A percentile compares a stretch with the other conserved stretches of the same genome.
Conservation (phyloP, 2,797 vertebrate species). For the Vultur gryphus region DNA sequence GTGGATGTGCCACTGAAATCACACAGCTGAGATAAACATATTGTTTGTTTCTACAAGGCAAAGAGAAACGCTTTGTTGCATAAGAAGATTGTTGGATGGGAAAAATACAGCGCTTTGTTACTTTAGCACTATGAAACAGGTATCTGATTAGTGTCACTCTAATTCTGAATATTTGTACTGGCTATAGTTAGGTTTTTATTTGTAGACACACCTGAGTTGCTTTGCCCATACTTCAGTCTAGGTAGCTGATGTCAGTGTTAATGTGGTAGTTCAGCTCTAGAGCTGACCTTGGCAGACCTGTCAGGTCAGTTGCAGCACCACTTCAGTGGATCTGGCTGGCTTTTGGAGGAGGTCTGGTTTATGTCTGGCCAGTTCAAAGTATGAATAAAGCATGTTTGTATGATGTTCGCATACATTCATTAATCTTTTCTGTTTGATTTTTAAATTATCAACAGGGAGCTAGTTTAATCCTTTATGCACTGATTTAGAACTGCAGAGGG, state of each 20-base stretch:
- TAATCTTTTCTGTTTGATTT: not conserved
- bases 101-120: not conserved
- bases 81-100: not conserved
- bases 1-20: not conserved
- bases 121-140: not conserved
- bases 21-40: not conserved
- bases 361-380: not conserved
- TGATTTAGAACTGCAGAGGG: not conserved
- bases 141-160: not conserved
- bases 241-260: not conserved
- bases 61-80: not conserved
- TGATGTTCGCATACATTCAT: fast-evolving
- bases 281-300: not conserved
- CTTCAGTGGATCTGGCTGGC: not conserved
- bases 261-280: fast-evolving
- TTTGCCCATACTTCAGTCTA: not conserved
- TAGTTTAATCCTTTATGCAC: not conserved
- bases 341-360: not conserved
- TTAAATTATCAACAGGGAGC: not conserved
- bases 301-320: not conserved
- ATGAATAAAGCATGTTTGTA: not conserved
- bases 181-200: not conserved
- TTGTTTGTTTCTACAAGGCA: not conserved
- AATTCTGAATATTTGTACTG: not conserved
- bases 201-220: not conserved